Base-by-base conservation (phyloP, 2,888 invertebrate genomes). In the Protodeltote pygarga region DNA sequence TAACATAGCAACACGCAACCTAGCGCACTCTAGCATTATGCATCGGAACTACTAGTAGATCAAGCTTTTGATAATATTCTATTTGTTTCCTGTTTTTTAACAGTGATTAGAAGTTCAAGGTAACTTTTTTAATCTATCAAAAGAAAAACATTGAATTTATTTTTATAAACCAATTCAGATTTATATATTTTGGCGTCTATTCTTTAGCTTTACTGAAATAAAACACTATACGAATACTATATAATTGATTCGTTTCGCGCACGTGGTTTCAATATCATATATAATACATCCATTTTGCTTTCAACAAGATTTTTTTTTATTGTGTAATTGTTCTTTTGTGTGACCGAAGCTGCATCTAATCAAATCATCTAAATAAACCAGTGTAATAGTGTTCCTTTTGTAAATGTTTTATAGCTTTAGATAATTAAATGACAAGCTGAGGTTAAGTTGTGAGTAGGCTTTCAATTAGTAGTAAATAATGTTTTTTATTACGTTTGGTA, bases 11-110 rank as follows among this genome's bases (percentile, higher is more conserved):
- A n/a, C 5, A 24, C 27, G 15, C 8, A 0, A n/a, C 9, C 39
- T 48, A 49, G 13, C 71, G 60, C 71, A 67, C 70, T 63, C 67
- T 67, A 9, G 51, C 47, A 10, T 1, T 5, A 5, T 8, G 11
- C 11, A 6, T 2, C 11, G 3, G 48, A 50, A 69, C 41, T 50
- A 25, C 2, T n/a, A 35, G 34, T 15, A 8, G 28, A 23, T 23
- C 8, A 13, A 27, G 27, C 27, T 27, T 27, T 27, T 27, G 8
- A 5, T 19, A n/a, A n/a, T n/a, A n/a, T n/a, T n/a, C n/a, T n/a
- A n/a, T n/a, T n/a, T n/a, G n/a, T n/a, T n/a, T n/a, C n/a, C n/a
- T n/a, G n/a, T n/a, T n/a, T n/a, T n/a, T n/a, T n/a, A n/a, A n/a
- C n/a, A n/a, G n/a, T n/a, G n/a, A n/a, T n/a, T n/a, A n/a, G n/a